Evolutionary conservation across 1,140 invertebrate genomes (phyloP), one percentile per base, ranked within the genome.

Genomic region (Drosophila ironensis): DNA sequence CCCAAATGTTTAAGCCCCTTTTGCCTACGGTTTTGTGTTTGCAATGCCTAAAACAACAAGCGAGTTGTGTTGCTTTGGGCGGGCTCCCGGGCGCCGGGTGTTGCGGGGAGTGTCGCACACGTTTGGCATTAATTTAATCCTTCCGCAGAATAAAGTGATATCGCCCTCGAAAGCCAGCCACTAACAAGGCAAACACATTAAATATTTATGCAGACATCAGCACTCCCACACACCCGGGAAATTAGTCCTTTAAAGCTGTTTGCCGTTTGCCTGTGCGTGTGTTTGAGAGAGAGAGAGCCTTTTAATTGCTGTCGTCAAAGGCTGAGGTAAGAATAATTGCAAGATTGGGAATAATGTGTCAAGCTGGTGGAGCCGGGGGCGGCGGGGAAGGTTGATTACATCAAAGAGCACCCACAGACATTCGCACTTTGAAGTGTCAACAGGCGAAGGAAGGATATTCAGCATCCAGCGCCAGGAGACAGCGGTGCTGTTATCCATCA

Each of bases 81-180:
- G 54, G 54, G 40, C 27, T 60, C 46, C 24, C n/a, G 25, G 3
- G 19, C 19, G 1, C 38, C 42, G 19, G 16, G 20, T n/a, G n/a
- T n/a, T n/a, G 33, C 2, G 12, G 12, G 12, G 38, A 22, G 14
- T 37, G 25, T 30, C 33, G 61, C 59, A 73, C 74, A 80, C 80
- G 80, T 86, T 75, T 86, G 80, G 80, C 74, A 88, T 88, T 88
- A 84, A 87, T 84, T 84, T 88, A 88, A 88, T 88, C 87, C 84
- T 88, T 87, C 87, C 87, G 72, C 81, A 88, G 74, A 88, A 88
- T 88, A 76, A 88, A 88, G 81, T 88, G 77, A 88, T 88, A 87
- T 47, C 78, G 75, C 76, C 30, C 27, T 45, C 20, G 14, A 17
- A 24, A 30, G 28, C 19, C 77, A 78, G 69, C 87, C 87, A 80